A percentile compares a stretch with the other conserved stretches of the same genome.
Evolutionary conservation across 2,797 vertebrate genomes (phyloP).

Genomic region (Pyrocephalus nanus): DNA sequence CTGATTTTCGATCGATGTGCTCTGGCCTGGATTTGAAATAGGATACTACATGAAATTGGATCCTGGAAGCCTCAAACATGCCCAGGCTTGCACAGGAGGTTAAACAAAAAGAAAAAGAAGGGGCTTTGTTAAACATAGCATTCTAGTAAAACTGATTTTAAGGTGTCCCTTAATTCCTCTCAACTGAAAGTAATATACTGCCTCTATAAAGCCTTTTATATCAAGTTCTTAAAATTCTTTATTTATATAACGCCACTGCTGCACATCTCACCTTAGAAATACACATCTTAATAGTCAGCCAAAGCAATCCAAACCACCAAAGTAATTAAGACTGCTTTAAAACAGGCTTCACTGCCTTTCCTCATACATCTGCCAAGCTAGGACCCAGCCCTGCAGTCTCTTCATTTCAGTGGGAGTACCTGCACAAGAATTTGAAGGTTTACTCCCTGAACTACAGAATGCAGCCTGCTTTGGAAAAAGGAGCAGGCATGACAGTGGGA

Average conservation of each 20-base stretch:
- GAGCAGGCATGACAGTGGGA: background rate
- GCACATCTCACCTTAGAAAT: background rate
- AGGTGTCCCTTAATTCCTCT: conserved; percentile 8
- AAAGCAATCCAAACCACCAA: conserved; percentile 42
- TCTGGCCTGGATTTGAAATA: conserved; percentile 55
- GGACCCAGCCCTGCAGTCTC: background rate
- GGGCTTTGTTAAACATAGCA: background rate
- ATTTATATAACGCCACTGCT: background rate
- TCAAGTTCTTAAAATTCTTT: conserved; percentile 20
- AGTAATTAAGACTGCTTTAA: conserved; percentile 41
- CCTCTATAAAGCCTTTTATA: conserved; percentile 26
- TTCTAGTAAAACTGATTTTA: conserved; percentile 29
- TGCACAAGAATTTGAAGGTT: background rate
- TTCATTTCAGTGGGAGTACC: background rate
- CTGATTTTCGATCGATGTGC: conserved; percentile 25
- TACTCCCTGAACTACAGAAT: background rate
- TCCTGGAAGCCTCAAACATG: conserved; percentile 44
- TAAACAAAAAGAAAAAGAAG: conserved; percentile 16
- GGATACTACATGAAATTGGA: conserved; percentile 49
- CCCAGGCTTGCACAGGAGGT: conserved; percentile 11
- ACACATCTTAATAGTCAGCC: conserved; percentile 31
- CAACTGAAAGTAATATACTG: background rate
- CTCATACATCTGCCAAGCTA: background rate
- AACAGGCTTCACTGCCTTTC: conserved; percentile 10
- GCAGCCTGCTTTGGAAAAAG: background rate